Evolutionary conservation across 2,113 vertebrate species (phyloP), one percentile per base, ranked within the genome.

Genomic region (Galbula dea): DNA sequence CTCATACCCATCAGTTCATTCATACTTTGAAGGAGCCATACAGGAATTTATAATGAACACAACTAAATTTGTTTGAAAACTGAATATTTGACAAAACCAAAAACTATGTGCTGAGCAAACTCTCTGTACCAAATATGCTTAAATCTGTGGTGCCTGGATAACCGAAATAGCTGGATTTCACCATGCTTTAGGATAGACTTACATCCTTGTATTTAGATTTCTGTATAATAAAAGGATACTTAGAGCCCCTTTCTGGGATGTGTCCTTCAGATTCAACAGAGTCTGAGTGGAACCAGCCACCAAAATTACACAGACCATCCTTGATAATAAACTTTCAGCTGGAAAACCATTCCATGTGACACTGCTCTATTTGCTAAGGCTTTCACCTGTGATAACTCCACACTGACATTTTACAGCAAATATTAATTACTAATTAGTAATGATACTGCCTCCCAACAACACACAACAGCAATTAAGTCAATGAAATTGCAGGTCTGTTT

Each of bases 371-470:
- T 72, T 10, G 36, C 39, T 72, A 51, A 57, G 73, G 63, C 71
- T 76, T 84, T 92, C 66, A 36, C 77, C 69, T 36, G 27, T 45
- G 55, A 11, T 58, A 94, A 84, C 36, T 32, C 81, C 59, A 54
- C 7, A 1, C 41, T 36, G 23, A 62, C 51, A 65, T 76, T 84
- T 57, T 66, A 61, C 52, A 68, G 63, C 54, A 92, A 88, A 57
- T 86, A 92, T 75, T 86, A 92, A 87, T 85, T 82, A 83, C 71
- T 82, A 79, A 95, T 90, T 78, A 93, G 75, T 9, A 72, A 48
- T 14, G 26, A 83, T 73, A 55, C 62, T 79, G 78, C 49, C 71
- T 90, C 69, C 66, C 77, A 92, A 87, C 65, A 49, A 85, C 74
- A 73, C 49, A 62, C 34, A 66, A 58, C 58, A 72, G 66, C 79